Conservation (phyloP, 2,888 invertebrate species). For the Calliscelio sp. region DNA sequence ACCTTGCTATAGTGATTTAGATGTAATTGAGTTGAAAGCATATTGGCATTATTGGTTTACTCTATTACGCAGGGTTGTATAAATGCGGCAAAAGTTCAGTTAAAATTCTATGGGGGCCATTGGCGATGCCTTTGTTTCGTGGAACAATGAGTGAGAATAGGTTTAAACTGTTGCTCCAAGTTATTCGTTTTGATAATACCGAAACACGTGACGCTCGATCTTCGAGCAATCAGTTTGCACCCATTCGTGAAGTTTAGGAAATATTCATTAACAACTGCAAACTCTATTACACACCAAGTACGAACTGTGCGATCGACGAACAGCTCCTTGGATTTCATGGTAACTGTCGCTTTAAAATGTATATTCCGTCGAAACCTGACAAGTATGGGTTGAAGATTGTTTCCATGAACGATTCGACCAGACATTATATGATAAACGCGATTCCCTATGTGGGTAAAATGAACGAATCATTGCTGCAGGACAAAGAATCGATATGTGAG, state of each 20-base stretch:
- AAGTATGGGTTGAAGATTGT: constrained; percentile 49
- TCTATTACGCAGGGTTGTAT: not conserved
- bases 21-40: too few relatives aligned
- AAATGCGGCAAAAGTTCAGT: constrained; percentile 7
- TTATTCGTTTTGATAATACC: constrained; percentile 44
- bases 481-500: constrained; percentile 26
- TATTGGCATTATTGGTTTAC: too few relatives aligned
- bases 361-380: constrained; percentile 48
- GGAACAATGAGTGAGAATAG: constrained; percentile 18
- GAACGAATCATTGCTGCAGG: not conserved
- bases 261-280: not conserved
- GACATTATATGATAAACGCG: constrained; percentile 47
- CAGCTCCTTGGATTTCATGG: too few relatives aligned
- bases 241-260: constrained; percentile 25
- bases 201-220: constrained; percentile 12
- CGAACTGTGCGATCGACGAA: too few relatives aligned
- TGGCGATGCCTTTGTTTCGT: constrained; percentile 17
- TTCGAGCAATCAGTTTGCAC: constrained; percentile 37
- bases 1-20: too few relatives aligned
- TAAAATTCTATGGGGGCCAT: not conserved
- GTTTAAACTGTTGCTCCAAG: constrained; percentile 40
- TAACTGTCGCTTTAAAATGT: too few relatives aligned
- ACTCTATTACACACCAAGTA: too few relatives aligned
- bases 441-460: constrained; percentile 62
- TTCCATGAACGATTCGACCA: constrained; percentile 44